A percentile compares a stretch with the other conserved stretches of the same genome.
Conservation (phyloP, 2,113 vertebrate species). For the Vimba vimba region DNA sequence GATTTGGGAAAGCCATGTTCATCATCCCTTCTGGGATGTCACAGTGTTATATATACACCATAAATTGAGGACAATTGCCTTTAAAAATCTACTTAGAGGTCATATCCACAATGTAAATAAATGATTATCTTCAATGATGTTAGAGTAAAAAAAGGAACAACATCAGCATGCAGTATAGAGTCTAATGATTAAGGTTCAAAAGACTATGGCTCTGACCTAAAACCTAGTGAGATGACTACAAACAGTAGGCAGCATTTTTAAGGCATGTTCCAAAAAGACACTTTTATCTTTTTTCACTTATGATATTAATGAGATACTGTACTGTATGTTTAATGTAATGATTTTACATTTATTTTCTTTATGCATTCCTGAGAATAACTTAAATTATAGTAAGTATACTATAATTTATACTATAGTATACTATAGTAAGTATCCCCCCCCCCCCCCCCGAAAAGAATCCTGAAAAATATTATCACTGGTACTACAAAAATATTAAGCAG, state of each 20-base stretch:
- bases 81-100: background rate
- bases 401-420: no score
- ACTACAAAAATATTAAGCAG: no score
- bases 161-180: background rate
- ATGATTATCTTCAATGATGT: slow-evolving; percentile 9
- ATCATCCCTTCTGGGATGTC: background rate
- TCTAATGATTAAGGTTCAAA: background rate
- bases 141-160: background rate
- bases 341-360: background rate
- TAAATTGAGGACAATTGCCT: slow-evolving; percentile 12
- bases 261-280: background rate
- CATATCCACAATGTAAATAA: background rate
- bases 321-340: background rate
- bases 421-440: no score
- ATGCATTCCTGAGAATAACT: background rate
- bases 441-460: no score
- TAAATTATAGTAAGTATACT: no score
- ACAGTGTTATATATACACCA: background rate
- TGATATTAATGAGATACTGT: background rate
- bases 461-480: no score
- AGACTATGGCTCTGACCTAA: background rate
- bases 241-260: slow-evolving; percentile 15
- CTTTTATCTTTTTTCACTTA: background rate
- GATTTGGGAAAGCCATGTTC: background rate
- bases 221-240: background rate